Percentiles rank a stretch among this genome's conserved stretches.
Conservation (phyloP, 1,140 invertebrate genomes). For the Rhagoletis zephyria region DNA sequence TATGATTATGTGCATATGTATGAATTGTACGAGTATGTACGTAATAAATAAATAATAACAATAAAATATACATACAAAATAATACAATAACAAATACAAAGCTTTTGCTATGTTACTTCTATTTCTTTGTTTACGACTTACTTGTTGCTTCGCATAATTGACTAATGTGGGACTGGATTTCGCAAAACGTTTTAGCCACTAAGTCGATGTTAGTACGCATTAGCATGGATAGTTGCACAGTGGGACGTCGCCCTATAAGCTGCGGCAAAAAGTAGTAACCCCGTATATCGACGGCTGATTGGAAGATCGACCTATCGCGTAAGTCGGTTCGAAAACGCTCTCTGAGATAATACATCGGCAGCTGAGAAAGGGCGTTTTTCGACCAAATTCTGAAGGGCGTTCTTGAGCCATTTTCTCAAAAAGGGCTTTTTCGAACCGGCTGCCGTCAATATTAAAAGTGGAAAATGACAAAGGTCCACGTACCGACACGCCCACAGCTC, state of each 20-base stretch:
- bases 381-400: too few relatives aligned
- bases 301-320: too few relatives aligned
- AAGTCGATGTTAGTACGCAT: neutral
- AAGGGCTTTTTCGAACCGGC: too few relatives aligned
- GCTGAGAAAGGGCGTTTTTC: too few relatives aligned
- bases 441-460: too few relatives aligned
- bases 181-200: slow-evolving; percentile 26
- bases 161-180: neutral
- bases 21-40: neutral
- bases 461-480: too few relatives aligned
- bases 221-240: neutral
- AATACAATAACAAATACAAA: neutral
- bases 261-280: too few relatives aligned
- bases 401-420: too few relatives aligned
- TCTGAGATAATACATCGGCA: too few relatives aligned
- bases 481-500: too few relatives aligned
- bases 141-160: slow-evolving; percentile 31
- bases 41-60: neutral
- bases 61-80: neutral
- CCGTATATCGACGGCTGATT: too few relatives aligned
- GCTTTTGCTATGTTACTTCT: neutral
- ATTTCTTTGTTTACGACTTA: neutral
- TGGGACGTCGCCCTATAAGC: neutral
- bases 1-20: neutral
- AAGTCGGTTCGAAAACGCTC: too few relatives aligned